These are phyloP conservation scores for Conus canariensis DNA, from an alignment of 2,888 invertebrate species.

Conservation along the genomic window DNA sequence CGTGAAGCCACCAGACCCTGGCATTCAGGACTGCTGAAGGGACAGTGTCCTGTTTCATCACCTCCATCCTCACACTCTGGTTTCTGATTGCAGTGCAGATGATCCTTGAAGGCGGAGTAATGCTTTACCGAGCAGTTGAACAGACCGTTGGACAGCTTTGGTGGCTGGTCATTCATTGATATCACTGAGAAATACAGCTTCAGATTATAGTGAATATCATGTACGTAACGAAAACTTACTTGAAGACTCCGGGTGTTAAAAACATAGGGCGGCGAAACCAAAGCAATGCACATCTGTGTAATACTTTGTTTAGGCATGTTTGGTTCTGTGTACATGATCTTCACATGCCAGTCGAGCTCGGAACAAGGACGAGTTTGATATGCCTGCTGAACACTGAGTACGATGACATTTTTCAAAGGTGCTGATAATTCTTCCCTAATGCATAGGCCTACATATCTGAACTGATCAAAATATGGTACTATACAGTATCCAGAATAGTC, in stretches of 20 bases:
- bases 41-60: conserved; percentile 28
- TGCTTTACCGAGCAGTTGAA: conserved; percentile 22
- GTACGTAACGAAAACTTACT: not conserved
- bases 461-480: not conserved
- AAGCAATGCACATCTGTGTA: not conserved
- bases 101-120: not conserved
- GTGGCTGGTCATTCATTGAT: not conserved
- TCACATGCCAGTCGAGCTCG: not conserved
- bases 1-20: conserved; percentile 5
- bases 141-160: not conserved
- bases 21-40: conserved; percentile 20
- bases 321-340: not conserved
- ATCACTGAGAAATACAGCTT: not conserved
- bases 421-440: not conserved
- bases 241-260: not conserved
- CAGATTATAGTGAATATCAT: not conserved
- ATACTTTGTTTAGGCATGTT: not conserved
- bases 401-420: not conserved
- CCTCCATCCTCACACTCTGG: conserved; percentile 31
- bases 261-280: not conserved
- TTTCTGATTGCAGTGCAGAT: conserved; percentile 30
- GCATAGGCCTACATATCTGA: not conserved
- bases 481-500: not conserved
- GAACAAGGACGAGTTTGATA: not conserved
- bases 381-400: not conserved